These are phyloP conservation scores for Spilarctia lutea DNA, from an alignment of 2,888 invertebrate genomes.

Conservation along the genomic window DNA sequence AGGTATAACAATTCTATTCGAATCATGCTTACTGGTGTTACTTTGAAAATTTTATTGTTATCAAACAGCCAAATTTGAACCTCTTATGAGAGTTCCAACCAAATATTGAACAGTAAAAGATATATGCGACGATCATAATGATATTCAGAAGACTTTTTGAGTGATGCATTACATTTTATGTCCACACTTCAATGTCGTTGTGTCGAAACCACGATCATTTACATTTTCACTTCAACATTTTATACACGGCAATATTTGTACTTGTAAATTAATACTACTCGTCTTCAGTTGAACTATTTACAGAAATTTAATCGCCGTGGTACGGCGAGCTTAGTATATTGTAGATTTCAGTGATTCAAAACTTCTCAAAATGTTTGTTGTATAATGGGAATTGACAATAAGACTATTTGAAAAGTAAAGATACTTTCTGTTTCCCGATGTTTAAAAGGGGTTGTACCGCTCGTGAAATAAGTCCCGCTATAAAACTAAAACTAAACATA, in stretches of 20 bases:
- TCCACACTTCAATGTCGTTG: background rate
- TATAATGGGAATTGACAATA: no score
- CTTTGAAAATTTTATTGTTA: no score
- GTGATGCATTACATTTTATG: background rate
- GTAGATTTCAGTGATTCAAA: background rate
- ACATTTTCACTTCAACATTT: slow-evolving; percentile 43
- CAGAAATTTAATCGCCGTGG: slow-evolving; percentile 18
- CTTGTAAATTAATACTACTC: slow-evolving; percentile 20
- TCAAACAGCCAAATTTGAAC: background rate
- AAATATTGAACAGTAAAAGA: background rate
- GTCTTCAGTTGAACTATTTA: slow-evolving; percentile 44
- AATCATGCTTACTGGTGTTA: no score
- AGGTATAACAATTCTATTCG: no score
- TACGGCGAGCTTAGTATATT: background rate
- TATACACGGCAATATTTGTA: slow-evolving; percentile 28
- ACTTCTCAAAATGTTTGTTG: no score
- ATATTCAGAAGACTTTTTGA: background rate
- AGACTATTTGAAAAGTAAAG: no score
- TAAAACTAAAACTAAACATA: no score
- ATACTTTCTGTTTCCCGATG: no score
- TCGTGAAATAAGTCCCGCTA: no score
- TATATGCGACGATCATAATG: background rate
- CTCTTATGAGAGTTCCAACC: background rate
- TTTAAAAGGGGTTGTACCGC: no score
- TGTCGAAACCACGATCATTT: slow-evolving; percentile 25